Evolutionary conservation across 2,888 invertebrate genomes (phyloP).

Genomic region (Himalopsyche anomala): DNA sequence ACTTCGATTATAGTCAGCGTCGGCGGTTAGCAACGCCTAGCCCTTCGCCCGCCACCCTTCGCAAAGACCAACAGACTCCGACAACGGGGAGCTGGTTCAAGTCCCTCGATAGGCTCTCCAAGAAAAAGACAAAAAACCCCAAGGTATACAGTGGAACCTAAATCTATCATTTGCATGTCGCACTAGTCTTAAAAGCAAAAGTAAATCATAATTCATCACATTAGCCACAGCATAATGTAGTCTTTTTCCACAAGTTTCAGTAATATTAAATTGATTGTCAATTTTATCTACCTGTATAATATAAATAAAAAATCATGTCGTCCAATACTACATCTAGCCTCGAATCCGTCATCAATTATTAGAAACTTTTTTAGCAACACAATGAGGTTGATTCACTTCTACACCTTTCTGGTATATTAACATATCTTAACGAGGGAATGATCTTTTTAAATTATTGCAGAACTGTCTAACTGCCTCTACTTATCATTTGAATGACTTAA

Average conservation of each 20-base stretch:
- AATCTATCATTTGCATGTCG: neutral
- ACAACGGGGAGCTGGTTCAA: slow-evolving; percentile 85
- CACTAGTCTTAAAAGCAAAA: slow-evolving; percentile 67
- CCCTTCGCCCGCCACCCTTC: slow-evolving; percentile 78
- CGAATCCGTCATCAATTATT: neutral
- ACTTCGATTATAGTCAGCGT: slow-evolving; percentile 82
- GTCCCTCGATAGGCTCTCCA: slow-evolving; percentile 84
- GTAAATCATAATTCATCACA: neutral
- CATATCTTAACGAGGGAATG: no score
- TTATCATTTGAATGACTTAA: no score
- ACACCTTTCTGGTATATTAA: neutral
- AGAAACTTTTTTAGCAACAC: no score
- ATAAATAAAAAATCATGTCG: neutral
- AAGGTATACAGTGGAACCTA: neutral
- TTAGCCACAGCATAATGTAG: no score
- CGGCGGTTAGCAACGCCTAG: slow-evolving; percentile 84
- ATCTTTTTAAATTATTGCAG: no score
- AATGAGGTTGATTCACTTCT: neutral
- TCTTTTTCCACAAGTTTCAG: no score
- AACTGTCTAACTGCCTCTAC: no score
- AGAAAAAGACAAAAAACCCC: slow-evolving; percentile 76
- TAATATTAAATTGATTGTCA: no score
- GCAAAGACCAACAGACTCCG: slow-evolving; percentile 70
- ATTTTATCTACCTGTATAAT: no score
- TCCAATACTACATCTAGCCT: neutral